Evolutionary conservation across 1,140 invertebrate genomes (phyloP).

Genomic region (Scaptomyza hsui): DNA sequence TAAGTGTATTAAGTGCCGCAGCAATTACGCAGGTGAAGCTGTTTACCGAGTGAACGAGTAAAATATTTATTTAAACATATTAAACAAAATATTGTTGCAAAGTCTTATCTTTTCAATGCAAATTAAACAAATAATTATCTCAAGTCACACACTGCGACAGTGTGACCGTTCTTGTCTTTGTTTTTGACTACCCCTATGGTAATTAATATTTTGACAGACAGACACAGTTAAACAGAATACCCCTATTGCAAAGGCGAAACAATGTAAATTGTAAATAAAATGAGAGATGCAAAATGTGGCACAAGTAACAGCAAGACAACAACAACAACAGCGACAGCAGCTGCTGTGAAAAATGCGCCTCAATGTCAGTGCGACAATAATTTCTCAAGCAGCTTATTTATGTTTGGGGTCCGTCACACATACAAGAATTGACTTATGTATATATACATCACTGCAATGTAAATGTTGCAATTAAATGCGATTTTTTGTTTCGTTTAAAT

Average conservation of each 20-base stretch:
- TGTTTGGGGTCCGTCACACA: slow-evolving; percentile 29
- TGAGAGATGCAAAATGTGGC: slow-evolving; percentile 68
- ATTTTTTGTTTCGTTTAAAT: slow-evolving; percentile 13
- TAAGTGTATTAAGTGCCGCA: neutral
- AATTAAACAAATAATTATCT: neutral
- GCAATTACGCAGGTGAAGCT: slow-evolving; percentile 10
- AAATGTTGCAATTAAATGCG: slow-evolving; percentile 54
- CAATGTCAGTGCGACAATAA: slow-evolving; percentile 79
- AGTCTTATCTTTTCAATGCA: slow-evolving; percentile 1
- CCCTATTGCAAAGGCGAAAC: neutral
- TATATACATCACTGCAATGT: slow-evolving; percentile 20
- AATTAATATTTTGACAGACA: neutral
- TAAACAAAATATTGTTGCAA: slow-evolving; percentile 10
- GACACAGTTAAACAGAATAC: neutral
- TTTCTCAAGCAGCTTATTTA: slow-evolving; percentile 69
- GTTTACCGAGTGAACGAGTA: neutral
- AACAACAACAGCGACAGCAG: slow-evolving; percentile 35
- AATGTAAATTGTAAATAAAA: slow-evolving; percentile 22
- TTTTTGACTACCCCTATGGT: neutral
- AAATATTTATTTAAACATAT: slow-evolving; percentile 3
- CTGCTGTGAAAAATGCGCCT: slow-evolving; percentile 49
- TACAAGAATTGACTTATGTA: slow-evolving; percentile 7
- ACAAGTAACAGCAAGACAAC: slow-evolving; percentile 47
- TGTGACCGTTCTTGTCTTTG: neutral
- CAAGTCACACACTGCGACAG: neutral